phyloP scores from a whole-genome alignment of 2,797 vertebrate genomes.

The Hipposideros larvatus region DNA sequence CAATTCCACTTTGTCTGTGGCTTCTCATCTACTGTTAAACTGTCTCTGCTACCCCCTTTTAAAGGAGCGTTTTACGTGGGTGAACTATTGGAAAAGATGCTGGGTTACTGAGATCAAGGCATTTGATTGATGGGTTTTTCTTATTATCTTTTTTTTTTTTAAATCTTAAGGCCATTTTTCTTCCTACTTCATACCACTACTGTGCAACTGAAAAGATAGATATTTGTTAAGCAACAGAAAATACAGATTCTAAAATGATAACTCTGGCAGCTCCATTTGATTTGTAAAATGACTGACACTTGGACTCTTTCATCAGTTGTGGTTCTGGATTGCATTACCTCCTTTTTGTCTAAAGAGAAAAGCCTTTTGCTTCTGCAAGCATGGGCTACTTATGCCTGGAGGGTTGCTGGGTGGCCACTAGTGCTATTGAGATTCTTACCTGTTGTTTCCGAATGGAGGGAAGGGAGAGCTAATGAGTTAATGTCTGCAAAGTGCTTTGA shows the following conservation, averaged over 20 bases:
- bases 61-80: slow-evolving; percentile 2
- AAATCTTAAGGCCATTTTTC: slow-evolving; percentile 22
- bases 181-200: neutral
- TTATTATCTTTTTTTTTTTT: neutral
- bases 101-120: neutral
- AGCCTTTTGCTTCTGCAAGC: neutral
- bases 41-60: neutral
- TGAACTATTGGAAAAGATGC: neutral
- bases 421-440: neutral
- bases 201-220: neutral
- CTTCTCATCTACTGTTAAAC: slow-evolving; percentile 31
- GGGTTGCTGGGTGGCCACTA: neutral
- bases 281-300: slow-evolving; percentile 49
- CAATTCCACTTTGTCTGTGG: slow-evolving; percentile 1
- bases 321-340: neutral
- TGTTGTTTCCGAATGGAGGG: slow-evolving; percentile 47
- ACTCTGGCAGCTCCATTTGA: neutral
- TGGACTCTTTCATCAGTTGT: slow-evolving; percentile 22
- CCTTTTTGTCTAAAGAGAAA: slow-evolving; percentile 44
- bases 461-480: slow-evolving; percentile 65
- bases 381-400: fast-evolving
- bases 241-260: neutral
- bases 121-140: neutral
- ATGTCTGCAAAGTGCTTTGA: slow-evolving; percentile 80
- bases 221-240: slow-evolving; percentile 59